Percentiles rank a stretch among this genome's conserved stretches.
phyloP scores from a whole-genome alignment of 2,113 vertebrate species.

The Poeciliopsis turrubarensis region DNA sequence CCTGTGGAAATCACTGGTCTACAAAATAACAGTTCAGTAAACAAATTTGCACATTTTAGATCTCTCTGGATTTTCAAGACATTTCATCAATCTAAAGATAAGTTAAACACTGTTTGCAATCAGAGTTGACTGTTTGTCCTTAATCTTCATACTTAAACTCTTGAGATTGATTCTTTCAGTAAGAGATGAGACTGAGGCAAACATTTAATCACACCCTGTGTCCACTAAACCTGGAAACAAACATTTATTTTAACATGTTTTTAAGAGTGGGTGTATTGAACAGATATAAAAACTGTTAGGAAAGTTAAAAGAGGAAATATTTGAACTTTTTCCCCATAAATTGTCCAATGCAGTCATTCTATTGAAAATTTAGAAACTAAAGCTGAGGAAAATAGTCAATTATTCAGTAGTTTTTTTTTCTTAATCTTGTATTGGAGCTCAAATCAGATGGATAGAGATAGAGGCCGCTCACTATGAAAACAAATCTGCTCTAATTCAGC shows the following conservation, averaged over 20 bases:
- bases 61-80: neutral
- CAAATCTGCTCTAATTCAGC: constrained; percentile 71
- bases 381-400: neutral
- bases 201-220: constrained; percentile 70
- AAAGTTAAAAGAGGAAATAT: neutral
- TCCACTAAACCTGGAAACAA: neutral
- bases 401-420: neutral
- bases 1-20: neutral
- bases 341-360: neutral
- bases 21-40: neutral
- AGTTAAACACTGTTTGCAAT: constrained; percentile 4
- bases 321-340: neutral
- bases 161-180: constrained; percentile 65
- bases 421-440: constrained; percentile 17
- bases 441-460: constrained; percentile 27
- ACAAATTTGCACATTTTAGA: neutral
- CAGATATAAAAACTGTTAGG: neutral
- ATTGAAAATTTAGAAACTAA: neutral
- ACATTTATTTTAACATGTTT: neutral
- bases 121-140: constrained; percentile 31
- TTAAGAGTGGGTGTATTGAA: neutral
- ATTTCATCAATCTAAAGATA: neutral
- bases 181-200: constrained; percentile 57
- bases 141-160: constrained; percentile 63
- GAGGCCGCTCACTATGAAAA: constrained; percentile 58